Evolutionary conservation across 2,113 vertebrate species (phyloP).

Genomic region (Nothoprocta perdicaria): DNA sequence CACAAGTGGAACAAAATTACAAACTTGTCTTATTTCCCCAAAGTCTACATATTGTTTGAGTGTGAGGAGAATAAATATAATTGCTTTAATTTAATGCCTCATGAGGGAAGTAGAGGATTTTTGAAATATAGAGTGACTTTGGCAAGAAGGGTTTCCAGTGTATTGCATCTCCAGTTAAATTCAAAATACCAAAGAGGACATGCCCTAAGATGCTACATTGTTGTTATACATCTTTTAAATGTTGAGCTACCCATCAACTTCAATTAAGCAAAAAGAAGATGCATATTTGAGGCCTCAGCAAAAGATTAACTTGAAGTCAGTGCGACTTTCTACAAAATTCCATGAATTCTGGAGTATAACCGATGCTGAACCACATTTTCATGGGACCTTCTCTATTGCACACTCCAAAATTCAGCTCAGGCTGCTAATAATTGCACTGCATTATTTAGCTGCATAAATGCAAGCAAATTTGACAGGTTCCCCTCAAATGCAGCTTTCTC

Average conservation of each 20-base stretch:
- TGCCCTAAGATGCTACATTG: neutral
- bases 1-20: neutral
- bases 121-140: neutral
- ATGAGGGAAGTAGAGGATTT: slow-evolving; percentile 28
- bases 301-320: neutral
- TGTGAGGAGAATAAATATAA: slow-evolving; percentile 23
- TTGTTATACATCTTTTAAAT: neutral
- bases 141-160: slow-evolving; percentile 35
- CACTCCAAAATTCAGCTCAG: neutral
- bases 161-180: slow-evolving; percentile 41
- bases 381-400: neutral
- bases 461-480: neutral
- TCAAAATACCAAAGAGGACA: neutral
- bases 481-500: neutral
- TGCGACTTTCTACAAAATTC: neutral
- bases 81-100: slow-evolving; percentile 64
- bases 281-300: neutral
- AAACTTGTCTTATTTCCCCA: slow-evolving; percentile 46
- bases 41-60: slow-evolving; percentile 36
- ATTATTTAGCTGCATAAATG: neutral
- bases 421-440: neutral
- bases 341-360: neutral
- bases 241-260: slow-evolving; percentile 22
- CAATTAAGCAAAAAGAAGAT: neutral
- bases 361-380: neutral